Percentiles rank a stretch among this genome's conserved stretches.
phyloP scores from a whole-genome alignment of 2,113 vertebrate species.

The Guaruba guarouba region DNA sequence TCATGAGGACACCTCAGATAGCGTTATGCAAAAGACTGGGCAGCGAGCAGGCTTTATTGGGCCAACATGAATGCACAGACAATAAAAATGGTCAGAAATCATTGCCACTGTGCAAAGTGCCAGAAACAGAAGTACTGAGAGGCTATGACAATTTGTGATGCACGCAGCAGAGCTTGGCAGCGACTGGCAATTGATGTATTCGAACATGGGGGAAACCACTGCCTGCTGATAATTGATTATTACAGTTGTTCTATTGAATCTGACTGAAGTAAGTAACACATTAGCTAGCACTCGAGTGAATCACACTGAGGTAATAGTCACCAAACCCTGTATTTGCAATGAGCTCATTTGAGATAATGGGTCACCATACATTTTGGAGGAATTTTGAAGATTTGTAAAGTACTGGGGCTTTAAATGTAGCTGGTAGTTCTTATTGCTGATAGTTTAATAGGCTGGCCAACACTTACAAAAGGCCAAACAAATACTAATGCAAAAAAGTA shows the following conservation, averaged over 20 bases:
- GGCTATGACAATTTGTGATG: slow-evolving; percentile 27
- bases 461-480: neutral
- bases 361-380: neutral
- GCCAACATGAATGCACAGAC: neutral
- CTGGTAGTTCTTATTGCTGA: neutral
- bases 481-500: neutral
- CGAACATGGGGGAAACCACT: slow-evolving; percentile 6
- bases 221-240: slow-evolving; percentile 52
- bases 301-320: slow-evolving; percentile 19
- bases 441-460: neutral
- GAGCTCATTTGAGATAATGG: neutral
- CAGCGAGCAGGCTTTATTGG: slow-evolving; percentile 8
- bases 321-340: neutral
- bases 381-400: neutral
- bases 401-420: neutral
- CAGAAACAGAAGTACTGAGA: slow-evolving; percentile 1
- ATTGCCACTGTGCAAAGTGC: neutral
- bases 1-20: slow-evolving; percentile 9
- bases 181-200: slow-evolving; percentile 33
- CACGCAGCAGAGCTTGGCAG: slow-evolving; percentile 20
- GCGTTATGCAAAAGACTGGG: neutral
- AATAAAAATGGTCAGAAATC: slow-evolving; percentile 43
- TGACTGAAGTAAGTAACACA: slow-evolving; percentile 35
- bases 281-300: slow-evolving; percentile 19
- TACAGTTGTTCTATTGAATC: slow-evolving; percentile 44